phyloP scores from a whole-genome alignment of 2,113 vertebrate species.

The Enhydra lutris region DNA sequence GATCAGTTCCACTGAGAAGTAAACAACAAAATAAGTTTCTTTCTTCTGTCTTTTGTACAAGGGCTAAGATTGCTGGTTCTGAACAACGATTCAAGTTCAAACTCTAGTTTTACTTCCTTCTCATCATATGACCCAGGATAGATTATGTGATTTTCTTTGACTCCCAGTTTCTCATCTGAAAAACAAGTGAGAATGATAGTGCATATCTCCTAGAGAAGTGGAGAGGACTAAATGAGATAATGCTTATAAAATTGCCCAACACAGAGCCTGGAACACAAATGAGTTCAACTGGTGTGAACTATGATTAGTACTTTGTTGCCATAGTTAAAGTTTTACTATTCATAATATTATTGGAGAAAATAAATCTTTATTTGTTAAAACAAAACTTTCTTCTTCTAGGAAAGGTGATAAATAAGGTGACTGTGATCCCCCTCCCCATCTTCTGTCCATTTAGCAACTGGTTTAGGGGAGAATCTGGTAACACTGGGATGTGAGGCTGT shows the following conservation, averaged over 20 bases:
- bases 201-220: not conserved
- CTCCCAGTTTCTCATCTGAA: not conserved
- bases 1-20: not conserved
- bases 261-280: too few relatives aligned
- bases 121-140: not conserved
- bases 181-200: not conserved
- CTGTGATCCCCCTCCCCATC: accelerated
- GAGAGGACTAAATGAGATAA: not conserved
- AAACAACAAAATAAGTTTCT: not conserved
- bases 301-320: not conserved
- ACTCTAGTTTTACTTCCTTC: not conserved
- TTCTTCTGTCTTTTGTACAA: not conserved
- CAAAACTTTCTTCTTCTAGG: not conserved
- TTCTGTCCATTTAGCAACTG: not conserved
- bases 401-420: not conserved
- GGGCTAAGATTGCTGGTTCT: not conserved
- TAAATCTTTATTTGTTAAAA: not conserved
- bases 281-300: not conserved
- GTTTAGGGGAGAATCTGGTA: not conserved
- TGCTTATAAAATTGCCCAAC: not conserved
- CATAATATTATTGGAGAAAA: not conserved
- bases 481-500: accelerated
- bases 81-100: not conserved
- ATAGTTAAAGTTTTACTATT: not conserved
- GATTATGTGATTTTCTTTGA: not conserved